These are phyloP conservation scores for Cinclus cinclus DNA, from an alignment of 2,113 vertebrate species.

Conservation along the genomic window DNA sequence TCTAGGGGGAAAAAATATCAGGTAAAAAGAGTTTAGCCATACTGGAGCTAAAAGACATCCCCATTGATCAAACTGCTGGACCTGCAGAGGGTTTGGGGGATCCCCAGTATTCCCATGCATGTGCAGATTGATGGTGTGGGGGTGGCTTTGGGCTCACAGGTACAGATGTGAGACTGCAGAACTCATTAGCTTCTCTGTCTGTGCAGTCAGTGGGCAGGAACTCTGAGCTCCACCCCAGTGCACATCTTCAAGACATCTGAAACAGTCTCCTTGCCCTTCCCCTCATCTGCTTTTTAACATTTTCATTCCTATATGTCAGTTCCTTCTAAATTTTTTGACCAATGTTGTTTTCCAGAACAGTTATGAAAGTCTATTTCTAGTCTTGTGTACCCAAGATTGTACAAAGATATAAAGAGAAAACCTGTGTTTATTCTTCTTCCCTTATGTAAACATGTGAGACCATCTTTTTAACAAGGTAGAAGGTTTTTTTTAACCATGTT, in stretches of 20 bases:
- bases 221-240: neutral
- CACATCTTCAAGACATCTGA: neutral
- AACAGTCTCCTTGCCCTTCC: neutral
- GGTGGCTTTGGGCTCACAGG: neutral
- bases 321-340: neutral
- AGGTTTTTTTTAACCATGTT: neutral
- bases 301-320: neutral
- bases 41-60: neutral
- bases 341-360: neutral
- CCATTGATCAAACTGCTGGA: neutral
- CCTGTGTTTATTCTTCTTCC: neutral
- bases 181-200: neutral
- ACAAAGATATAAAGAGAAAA: neutral
- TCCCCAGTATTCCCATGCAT: neutral
- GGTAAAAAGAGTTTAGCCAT: neutral
- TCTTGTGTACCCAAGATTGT: neutral
- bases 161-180: neutral
- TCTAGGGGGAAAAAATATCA: neutral
- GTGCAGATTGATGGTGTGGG: neutral
- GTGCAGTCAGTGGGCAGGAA: neutral
- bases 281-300: neutral
- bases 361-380: neutral
- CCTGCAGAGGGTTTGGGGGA: neutral
- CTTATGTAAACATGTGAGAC: neutral
- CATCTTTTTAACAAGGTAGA: neutral